Evolutionary conservation across 2,888 invertebrate species (phyloP), one percentile per base, ranked within the genome.

Genomic region (Dione vanillae): DNA sequence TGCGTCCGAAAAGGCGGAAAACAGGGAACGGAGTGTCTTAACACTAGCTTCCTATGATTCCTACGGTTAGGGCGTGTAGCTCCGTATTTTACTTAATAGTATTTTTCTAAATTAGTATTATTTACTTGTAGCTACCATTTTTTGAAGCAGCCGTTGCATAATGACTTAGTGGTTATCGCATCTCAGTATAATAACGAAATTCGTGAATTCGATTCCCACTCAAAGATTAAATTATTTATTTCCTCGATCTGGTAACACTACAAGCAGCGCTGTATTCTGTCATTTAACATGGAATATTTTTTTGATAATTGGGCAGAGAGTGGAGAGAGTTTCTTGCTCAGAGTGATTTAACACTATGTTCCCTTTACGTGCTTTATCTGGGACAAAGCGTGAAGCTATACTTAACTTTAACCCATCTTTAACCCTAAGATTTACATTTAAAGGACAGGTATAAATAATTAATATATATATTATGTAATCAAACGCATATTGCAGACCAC

Each of bases 401-500:
- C n/a, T n/a, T n/a, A n/a, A n/a, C n/a, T n/a, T n/a, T n/a, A n/a
- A n/a, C n/a, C n/a, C n/a, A n/a, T n/a, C n/a, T n/a, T n/a, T n/a
- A n/a, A n/a, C n/a, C n/a, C 27, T 52, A 27, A 52, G 14, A 35
- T 3, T 9, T 56, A 16, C n/a, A 37, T 11, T 56, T 37, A n/a
- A 37, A 40, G 37, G 37, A 1, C 0, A 7, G 2, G 16, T 37
- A 40, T 56, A 40, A 40, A 37, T 16, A 56, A 56, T 56, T 16
- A 11, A 56, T 56, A 27, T 12, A 11, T 10, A 49, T 37, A 54
- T 40, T 11, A 37, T 56, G 37, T 40, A 56, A 40, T 5, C 37
- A 56, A 56, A 11, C 11, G 56, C 16, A 16, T 56, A 16, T 56
- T 27, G 58, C 58, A 10, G 14, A 72, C 72, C 72, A 62, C 72